Percentiles rank a stretch among this genome's conserved stretches.
Evolutionary conservation across 1,140 invertebrate species (phyloP).

Genomic region (Brachystomella parvula): DNA sequence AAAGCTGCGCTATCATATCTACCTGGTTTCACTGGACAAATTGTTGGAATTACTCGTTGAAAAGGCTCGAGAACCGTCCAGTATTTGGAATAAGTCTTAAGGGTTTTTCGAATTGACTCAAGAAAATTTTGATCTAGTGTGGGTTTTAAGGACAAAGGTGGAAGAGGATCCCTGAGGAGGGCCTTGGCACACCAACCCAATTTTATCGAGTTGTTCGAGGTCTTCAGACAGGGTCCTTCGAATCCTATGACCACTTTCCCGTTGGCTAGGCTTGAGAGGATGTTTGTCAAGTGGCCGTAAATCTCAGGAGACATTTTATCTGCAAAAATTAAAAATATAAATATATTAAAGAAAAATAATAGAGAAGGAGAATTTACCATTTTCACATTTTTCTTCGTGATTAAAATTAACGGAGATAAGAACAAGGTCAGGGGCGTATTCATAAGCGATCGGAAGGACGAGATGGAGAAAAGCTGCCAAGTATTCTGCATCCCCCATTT

Average conservation of each 20-base stretch:
- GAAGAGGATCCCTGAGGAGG: slow-evolving; percentile 73
- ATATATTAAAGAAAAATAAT: slow-evolving; percentile 6
- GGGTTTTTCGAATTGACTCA: slow-evolving; percentile 60
- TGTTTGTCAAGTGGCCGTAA: slow-evolving; percentile 80
- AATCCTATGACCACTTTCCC: slow-evolving; percentile 73
- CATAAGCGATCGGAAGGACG: slow-evolving; percentile 81
- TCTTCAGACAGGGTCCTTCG: slow-evolving; percentile 90
- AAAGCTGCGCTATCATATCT: neutral
- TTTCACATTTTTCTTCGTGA: no score
- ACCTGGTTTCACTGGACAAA: slow-evolving; percentile 1
- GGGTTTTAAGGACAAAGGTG: slow-evolving; percentile 43
- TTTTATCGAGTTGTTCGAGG: slow-evolving; percentile 70
- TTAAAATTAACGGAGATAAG: slow-evolving; percentile 60
- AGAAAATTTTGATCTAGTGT: slow-evolving; percentile 54
- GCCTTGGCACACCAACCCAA: slow-evolving; percentile 80
- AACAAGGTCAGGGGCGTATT: slow-evolving; percentile 81
- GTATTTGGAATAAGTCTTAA: slow-evolving; percentile 59
- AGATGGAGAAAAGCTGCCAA: slow-evolving; percentile 77
- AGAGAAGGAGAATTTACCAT: no score
- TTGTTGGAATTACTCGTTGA: slow-evolving; percentile 12
- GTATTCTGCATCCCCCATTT: slow-evolving; percentile 83
- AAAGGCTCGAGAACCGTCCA: slow-evolving; percentile 57
- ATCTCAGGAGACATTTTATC: slow-evolving; percentile 79
- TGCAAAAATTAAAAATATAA: slow-evolving; percentile 44
- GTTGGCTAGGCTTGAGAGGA: slow-evolving; percentile 69